Evolutionary conservation across 2,113 vertebrate species (phyloP).

Genomic region (Agelaius phoeniceus): DNA sequence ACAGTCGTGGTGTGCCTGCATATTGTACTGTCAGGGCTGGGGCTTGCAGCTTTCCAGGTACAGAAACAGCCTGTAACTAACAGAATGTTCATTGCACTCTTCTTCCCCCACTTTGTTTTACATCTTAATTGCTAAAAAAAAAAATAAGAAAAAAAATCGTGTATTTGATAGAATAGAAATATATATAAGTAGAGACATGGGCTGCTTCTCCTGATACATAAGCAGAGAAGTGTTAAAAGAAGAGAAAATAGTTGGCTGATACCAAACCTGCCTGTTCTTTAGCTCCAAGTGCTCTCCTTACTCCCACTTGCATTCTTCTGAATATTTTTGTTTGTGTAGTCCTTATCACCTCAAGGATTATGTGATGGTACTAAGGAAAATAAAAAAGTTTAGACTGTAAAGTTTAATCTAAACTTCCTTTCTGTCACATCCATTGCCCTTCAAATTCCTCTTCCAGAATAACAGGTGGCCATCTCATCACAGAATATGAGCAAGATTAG

Average conservation of each 20-base stretch:
- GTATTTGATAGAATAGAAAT: neutral
- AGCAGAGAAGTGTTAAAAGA: neutral
- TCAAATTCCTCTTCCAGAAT: neutral
- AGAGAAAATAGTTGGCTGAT: neutral
- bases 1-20: neutral
- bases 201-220: neutral
- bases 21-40: neutral
- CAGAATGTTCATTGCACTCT: neutral
- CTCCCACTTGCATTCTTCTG: neutral
- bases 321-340: neutral
- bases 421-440: neutral
- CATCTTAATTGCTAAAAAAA: neutral
- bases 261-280: neutral
- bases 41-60: neutral
- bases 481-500: neutral
- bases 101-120: neutral
- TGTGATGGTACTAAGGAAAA: neutral
- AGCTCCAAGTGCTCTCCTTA: neutral
- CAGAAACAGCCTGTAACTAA: neutral
- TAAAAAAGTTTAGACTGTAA: neutral
- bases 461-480: neutral
- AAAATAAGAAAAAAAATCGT: fast-evolving
- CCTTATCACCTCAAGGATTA: neutral
- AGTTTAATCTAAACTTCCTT: neutral
- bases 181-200: neutral